Evolutionary conservation across 1,140 invertebrate genomes (phyloP).

Genomic region (Aphidius ervi): DNA sequence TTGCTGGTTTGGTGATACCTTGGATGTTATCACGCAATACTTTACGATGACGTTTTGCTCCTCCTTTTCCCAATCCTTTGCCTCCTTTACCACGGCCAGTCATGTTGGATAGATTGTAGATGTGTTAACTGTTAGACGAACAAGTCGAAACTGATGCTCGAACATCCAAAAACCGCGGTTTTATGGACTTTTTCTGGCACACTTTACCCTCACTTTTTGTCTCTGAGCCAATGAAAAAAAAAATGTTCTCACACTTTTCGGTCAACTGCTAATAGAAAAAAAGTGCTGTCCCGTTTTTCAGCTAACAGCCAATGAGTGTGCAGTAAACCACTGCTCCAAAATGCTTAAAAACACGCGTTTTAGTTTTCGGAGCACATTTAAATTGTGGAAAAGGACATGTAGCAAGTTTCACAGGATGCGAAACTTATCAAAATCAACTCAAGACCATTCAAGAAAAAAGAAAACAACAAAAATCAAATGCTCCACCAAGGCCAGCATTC

Average conservation of each 20-base stretch:
- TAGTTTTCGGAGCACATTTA: too few relatives aligned
- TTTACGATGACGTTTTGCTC: slow-evolving; percentile 7
- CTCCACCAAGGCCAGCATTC: background rate
- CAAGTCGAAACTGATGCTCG: background rate
- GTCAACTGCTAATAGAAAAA: too few relatives aligned
- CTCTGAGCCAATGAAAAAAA: too few relatives aligned
- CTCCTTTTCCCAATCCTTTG: slow-evolving; percentile 4
- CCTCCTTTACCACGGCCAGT: slow-evolving; percentile 3
- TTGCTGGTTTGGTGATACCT: background rate
- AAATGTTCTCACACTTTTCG: too few relatives aligned
- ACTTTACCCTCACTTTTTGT: too few relatives aligned
- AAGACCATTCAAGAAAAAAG: background rate
- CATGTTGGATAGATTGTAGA: background rate
- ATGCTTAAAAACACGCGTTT: too few relatives aligned
- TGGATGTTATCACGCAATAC: slow-evolving; percentile 5
- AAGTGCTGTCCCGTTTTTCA: too few relatives aligned
- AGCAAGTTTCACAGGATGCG: slow-evolving; percentile 19
- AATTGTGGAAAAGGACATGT: slow-evolving; percentile 20
- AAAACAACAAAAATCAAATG: background rate
- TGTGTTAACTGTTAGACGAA: background rate
- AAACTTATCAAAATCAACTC: slow-evolving; percentile 5
- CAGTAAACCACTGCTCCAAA: too few relatives aligned
- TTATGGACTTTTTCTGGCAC: too few relatives aligned
- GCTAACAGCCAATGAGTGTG: too few relatives aligned
- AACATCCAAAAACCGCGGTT: background rate